A percentile compares a stretch with the other conserved stretches of the same genome.
These are phyloP conservation scores for Eurypyga helias DNA, from an alignment of 2,113 vertebrate genomes.

Conservation along the genomic window DNA sequence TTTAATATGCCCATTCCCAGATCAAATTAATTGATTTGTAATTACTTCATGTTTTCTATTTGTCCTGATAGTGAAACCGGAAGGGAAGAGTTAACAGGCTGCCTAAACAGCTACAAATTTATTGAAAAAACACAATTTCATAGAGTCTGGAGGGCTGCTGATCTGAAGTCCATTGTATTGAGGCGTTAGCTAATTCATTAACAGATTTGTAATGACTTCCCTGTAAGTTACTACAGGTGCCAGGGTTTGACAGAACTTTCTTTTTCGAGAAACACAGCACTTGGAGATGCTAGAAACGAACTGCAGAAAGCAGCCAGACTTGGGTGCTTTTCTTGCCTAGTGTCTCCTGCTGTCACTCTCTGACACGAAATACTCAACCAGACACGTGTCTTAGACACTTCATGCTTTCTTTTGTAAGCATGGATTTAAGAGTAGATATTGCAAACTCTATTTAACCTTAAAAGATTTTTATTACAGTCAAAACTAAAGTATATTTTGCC, in stretches of 20 bases:
- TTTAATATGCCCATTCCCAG: accelerated
- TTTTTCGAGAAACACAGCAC: neutral
- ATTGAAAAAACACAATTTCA: neutral
- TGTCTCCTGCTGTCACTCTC: neutral
- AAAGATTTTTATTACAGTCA: neutral
- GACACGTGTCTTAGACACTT: neutral
- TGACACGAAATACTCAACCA: neutral
- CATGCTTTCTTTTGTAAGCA: neutral
- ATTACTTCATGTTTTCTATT: neutral
- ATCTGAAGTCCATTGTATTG: neutral
- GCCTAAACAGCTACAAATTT: neutral
- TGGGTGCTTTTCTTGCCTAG: neutral
- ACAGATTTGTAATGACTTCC: neutral
- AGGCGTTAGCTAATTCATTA: neutral
- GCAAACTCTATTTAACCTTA: neutral
- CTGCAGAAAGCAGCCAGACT: neutral
- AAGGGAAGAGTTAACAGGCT: neutral
- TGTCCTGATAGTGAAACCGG: neutral
- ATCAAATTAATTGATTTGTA: neutral
- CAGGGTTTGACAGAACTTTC: neutral
- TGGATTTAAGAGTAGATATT: neutral
- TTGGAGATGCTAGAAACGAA: neutral
- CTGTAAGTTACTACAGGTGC: neutral
- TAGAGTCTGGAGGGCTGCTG: neutral
- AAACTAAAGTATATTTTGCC: neutral